These are phyloP conservation scores for Pachyuromys duprasi DNA, from an alignment of 2,797 vertebrate species.

Conservation along the genomic window DNA sequence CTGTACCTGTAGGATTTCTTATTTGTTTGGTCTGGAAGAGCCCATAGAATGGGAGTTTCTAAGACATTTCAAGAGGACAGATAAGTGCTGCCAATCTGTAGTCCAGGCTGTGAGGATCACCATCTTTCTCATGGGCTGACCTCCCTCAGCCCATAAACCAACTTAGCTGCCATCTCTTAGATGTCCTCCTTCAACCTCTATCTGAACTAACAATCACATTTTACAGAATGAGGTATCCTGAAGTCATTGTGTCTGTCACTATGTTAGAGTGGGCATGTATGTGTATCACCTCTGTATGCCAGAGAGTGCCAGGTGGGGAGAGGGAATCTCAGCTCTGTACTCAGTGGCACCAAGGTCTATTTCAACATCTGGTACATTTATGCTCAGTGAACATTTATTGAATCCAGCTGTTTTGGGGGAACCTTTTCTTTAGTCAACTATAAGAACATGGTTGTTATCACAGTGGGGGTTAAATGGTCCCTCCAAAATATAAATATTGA, in stretches of 20 bases:
- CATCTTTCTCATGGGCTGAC: background rate
- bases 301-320: background rate
- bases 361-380: background rate
- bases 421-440: background rate
- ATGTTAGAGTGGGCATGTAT: background rate
- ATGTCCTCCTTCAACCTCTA: background rate
- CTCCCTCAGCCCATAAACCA: background rate
- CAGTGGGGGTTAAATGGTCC: background rate
- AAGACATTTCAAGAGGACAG: background rate
- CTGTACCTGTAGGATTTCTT: background rate
- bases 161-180: background rate
- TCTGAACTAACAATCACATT: background rate
- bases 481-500: background rate
- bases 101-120: background rate
- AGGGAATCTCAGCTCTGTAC: background rate
- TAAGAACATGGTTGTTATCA: background rate
- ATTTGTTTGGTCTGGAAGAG: background rate
- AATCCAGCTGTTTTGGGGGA: background rate
- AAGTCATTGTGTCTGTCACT: background rate
- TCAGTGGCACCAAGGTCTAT: background rate
- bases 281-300: background rate
- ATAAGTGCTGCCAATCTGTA: background rate
- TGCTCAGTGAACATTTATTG: background rate
- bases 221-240: background rate
- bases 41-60: background rate